Conservation (phyloP, 2,113 vertebrate species). For the Paratilapia polleni region DNA sequence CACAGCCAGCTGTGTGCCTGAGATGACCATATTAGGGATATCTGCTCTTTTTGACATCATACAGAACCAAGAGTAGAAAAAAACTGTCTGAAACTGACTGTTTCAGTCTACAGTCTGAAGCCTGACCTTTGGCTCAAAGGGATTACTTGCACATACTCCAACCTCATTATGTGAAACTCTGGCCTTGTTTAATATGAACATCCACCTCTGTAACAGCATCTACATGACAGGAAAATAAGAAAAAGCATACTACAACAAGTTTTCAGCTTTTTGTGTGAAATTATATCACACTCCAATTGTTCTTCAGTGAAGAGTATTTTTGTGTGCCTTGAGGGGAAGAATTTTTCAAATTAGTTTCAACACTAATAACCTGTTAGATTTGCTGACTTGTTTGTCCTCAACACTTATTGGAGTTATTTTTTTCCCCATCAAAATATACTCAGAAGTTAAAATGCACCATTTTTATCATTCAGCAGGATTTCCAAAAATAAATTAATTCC, state of each 20-base stretch:
- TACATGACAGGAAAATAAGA: background rate
- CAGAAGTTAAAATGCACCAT: background rate
- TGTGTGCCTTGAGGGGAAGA: background rate
- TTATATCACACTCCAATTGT: background rate
- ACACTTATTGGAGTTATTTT: background rate
- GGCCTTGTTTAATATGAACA: background rate
- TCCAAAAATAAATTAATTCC: background rate
- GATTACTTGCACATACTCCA: background rate
- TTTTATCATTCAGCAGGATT: background rate
- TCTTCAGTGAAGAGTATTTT: background rate
- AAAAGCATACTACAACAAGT: background rate
- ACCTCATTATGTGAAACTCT: too few relatives aligned
- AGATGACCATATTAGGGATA: background rate
- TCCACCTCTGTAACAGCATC: background rate
- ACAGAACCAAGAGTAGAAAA: background rate
- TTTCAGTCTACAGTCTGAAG: too few relatives aligned
- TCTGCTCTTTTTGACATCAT: background rate
- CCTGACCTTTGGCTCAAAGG: too few relatives aligned
- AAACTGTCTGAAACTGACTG: background rate
- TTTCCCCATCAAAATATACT: fast-evolving
- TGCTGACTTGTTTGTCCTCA: background rate
- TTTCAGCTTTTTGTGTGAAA: background rate
- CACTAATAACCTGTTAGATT: background rate
- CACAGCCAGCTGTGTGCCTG: background rate
- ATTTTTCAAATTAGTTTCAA: background rate